Evolutionary conservation across 2,113 vertebrate species (phyloP), one percentile per base, ranked within the genome.

Genomic region (Cranoglanis bouderius): DNA sequence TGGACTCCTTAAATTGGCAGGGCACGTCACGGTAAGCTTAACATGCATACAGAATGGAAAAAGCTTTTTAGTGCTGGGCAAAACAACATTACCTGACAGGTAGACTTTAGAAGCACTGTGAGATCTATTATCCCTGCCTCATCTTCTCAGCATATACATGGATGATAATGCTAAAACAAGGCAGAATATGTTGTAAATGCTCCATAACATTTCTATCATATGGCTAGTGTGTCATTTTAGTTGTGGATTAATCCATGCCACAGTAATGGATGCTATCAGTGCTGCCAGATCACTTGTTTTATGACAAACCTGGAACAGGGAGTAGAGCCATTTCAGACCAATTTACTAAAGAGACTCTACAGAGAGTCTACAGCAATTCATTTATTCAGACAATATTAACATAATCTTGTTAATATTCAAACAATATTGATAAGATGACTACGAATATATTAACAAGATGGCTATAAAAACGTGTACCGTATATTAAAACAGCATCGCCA

Each of bases 1-100:
- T 93, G 93, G 93, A 95, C 93, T 95, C 95, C 89, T 94, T 94
- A 93, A 96, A 95, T 95, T 94, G 94, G 94, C 95, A 95, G 94
- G 93, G 92, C 94, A 94, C 90, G 92, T 95, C 94, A 95, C 77
- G 90, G 91, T 24, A 92, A 92, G 91, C 94, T 96, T 94, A 95
- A 94, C 93, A 94, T 95, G 93, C 94, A 95, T 95, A 92, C 91
- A 82, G 92, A 93, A 95, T 93, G 85, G 91, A 91, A 87, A 91
- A 94, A 92, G 92, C 92, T 92, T 95, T 95, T 94, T 93, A 93
- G 90, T 87, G 88, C 87, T 89, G 78, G 90, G 91, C 93, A 93
- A 94, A 94, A 94, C 93, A 93, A 92, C 92, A 92, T 94, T 91
- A 92, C 92, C 93, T 95, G 95, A 94, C 95, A 94, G 94, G 89